phyloP scores from a whole-genome alignment of 2,113 vertebrate species.

The Callionymus lyra region DNA sequence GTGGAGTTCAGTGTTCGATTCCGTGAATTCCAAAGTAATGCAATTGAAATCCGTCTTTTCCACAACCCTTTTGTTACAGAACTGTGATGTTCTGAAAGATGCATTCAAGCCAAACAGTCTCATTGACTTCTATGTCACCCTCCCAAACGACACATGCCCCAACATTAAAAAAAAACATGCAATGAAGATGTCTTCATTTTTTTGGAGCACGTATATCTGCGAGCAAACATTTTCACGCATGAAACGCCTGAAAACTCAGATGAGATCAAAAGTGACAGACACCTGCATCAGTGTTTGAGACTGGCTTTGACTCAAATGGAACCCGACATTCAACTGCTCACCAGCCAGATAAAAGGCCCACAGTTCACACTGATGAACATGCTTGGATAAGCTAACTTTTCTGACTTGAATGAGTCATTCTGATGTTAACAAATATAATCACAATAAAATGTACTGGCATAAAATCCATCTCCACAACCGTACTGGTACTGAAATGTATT shows the following conservation, averaged over 20 bases:
- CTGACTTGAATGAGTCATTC: conserved; percentile 11
- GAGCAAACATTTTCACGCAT: conserved; percentile 12
- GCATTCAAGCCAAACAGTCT: no score
- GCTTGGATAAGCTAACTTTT: conserved; percentile 12
- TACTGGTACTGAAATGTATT: conserved; percentile 1
- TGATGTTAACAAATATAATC: conserved; percentile 13
- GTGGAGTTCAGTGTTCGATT: no score
- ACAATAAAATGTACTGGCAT: conserved; percentile 11
- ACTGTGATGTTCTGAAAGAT: no score
- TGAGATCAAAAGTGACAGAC: conserved; percentile 16
- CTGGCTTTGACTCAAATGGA: conserved; percentile 17
- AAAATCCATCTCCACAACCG: conserved; percentile 15
- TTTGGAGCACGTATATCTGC: background rate
- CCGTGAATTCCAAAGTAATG: no score
- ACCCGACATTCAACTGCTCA: conserved; percentile 14
- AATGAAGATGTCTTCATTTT: no score
- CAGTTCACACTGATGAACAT: conserved; percentile 13
- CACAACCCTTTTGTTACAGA: no score
- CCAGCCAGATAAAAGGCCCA: conserved; percentile 16
- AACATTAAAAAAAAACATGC: no score
- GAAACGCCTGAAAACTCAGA: conserved; percentile 9
- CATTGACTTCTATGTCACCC: no score
- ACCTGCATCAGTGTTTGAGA: conserved; percentile 15
- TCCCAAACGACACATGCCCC: no score
- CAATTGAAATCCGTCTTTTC: no score